Evolutionary conservation across 2,888 invertebrate genomes (phyloP).

Genomic region (Clistopyga incitator): DNA sequence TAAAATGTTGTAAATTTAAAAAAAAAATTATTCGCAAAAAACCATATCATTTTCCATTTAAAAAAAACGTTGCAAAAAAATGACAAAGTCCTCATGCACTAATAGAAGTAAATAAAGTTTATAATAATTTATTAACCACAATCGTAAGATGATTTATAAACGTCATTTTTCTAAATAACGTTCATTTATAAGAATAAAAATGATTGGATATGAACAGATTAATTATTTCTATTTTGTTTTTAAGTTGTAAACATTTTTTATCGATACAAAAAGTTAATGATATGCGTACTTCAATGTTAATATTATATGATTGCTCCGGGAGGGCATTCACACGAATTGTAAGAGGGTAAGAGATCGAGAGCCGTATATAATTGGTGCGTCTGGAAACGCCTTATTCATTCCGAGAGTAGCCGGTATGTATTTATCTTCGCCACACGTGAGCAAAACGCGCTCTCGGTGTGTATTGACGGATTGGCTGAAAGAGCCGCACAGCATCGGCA

Average conservation of each 20-base stretch:
- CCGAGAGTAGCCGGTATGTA: conserved; percentile 38
- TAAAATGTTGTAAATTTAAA: too few species aligned
- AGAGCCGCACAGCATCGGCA: conserved; percentile 29
- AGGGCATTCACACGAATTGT: not conserved
- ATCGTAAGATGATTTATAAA: too few species aligned
- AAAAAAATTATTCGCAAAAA: too few species aligned
- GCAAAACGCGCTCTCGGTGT: conserved; percentile 35
- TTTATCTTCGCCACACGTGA: conserved; percentile 47
- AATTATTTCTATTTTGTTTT: too few species aligned
- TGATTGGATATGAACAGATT: too few species aligned
- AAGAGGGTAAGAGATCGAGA: conserved; percentile 12
- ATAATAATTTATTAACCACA: too few species aligned
- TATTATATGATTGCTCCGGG: not conserved
- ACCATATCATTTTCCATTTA: too few species aligned
- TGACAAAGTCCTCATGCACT: too few species aligned
- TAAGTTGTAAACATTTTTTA: not conserved
- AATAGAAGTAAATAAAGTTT: too few species aligned
- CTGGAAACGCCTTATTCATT: conserved; percentile 46
- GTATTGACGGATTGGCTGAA: conserved; percentile 55
- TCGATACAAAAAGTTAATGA: not conserved
- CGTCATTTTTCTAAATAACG: too few species aligned
- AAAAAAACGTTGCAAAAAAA: too few species aligned
- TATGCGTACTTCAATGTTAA: not conserved
- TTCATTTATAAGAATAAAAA: too few species aligned
- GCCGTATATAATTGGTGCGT: conserved; percentile 45